Conservation (phyloP, 2,797 vertebrate genomes). For the Helicolenus hilgendorfi region DNA sequence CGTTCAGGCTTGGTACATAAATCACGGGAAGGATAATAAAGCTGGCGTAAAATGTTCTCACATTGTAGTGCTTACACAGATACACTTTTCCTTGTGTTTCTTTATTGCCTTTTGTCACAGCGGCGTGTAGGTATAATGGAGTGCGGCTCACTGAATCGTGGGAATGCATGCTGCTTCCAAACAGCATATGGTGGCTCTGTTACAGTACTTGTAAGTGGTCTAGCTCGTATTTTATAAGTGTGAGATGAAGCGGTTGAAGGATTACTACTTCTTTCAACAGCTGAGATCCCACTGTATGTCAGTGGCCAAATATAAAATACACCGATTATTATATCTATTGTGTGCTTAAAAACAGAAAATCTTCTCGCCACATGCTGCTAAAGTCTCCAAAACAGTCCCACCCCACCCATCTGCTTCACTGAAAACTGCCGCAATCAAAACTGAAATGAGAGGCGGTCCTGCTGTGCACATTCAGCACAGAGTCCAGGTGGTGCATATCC, state of each 20-base stretch:
- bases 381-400: not conserved
- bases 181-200: conserved; percentile 32
- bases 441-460: not conserved
- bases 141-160: conserved; percentile 49
- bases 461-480: conserved; percentile 26
- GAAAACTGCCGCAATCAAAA: conserved; percentile 28
- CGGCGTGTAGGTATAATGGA: conserved; percentile 34
- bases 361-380: not conserved
- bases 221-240: conserved; percentile 4
- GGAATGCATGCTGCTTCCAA: conserved; percentile 57
- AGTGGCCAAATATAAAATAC: not conserved
- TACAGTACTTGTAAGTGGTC: not conserved
- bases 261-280: not conserved
- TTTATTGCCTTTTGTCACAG: conserved; percentile 63
- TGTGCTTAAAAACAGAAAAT: not conserved
- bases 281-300: not conserved
- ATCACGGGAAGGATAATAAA: conserved; percentile 48
- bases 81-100: conserved; percentile 35
- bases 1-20: conserved; percentile 36
- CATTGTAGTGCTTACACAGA: conserved; percentile 54
- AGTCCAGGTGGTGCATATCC: conserved; percentile 64
- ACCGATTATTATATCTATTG: not conserved
- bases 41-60: conserved; percentile 37
- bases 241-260: conserved; percentile 7
- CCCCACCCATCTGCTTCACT: conserved; percentile 23